Percentiles rank a stretch among this genome's conserved stretches.
Conservation (phyloP, 1,140 invertebrate species). For the Hirudo medicinalis region DNA sequence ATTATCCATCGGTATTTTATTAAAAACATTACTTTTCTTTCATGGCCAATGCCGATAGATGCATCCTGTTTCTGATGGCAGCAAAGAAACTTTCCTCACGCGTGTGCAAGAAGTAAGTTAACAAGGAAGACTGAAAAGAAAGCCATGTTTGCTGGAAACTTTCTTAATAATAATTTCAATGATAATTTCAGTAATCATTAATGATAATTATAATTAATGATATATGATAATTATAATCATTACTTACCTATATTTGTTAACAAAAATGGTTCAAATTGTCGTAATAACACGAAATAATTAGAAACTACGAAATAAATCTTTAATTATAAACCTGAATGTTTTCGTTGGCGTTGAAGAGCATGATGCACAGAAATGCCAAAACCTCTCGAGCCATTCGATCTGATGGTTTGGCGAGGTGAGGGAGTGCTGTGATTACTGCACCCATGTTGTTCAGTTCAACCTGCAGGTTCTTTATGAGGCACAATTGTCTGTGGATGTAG, state of each 20-base stretch:
- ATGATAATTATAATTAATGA: no score
- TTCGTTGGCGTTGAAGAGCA: conserved; percentile 41
- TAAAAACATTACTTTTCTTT: conserved; percentile 19
- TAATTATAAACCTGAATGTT: conserved; percentile 41
- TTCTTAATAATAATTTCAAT: no score
- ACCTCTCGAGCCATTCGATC: conserved; percentile 37
- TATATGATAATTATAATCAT: no score
- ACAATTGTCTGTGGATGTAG: conserved; percentile 30
- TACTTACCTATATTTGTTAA: no score
- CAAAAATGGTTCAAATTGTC: no score
- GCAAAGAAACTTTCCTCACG: conserved; percentile 41
- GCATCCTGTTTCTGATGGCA: conserved; percentile 38
- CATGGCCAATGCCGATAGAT: conserved; percentile 34
- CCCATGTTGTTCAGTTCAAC: conserved; percentile 34
- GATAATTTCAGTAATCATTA: no score
- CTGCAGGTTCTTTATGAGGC: conserved; percentile 34
- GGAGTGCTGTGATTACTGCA: conserved; percentile 35
- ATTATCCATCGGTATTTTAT: no score
- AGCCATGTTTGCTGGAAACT: not conserved
- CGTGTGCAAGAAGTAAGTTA: conserved; percentile 38
- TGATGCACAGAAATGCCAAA: conserved; percentile 36
- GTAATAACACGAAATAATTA: not conserved
- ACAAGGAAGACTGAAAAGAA: conserved; percentile 20
- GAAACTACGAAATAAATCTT: not conserved
- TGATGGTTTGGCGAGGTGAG: conserved; percentile 36